Base-by-base conservation (phyloP, 2,797 vertebrate genomes). In the Sebastes kiyomatsui region DNA sequence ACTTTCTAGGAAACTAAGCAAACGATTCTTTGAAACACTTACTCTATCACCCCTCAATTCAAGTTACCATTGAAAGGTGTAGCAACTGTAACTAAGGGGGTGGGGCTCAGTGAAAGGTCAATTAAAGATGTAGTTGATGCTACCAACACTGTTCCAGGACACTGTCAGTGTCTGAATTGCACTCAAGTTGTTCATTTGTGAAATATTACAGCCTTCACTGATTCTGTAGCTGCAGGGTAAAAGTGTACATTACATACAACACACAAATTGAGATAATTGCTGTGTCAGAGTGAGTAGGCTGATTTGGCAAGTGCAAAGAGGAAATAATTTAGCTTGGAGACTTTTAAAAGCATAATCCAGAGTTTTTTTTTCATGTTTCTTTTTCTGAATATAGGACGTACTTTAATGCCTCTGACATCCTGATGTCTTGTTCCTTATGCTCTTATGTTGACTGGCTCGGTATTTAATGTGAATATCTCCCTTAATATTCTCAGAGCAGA, bases 241-340 rank as follows among this genome's bases (percentile, higher is more conserved):
- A 76, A 83, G 33, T 74, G 46, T 84, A 60, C 56, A 72, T 72
- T 66, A 72, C 72, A 79, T 67, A 65, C 33, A 74, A 79, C 69
- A 78, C 58, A 84, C 42, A 67, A 73, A 73, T 46, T 80, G 38
- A 79, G 72, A 83, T 80, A 70, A 86, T 76, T 68, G 58, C 20
- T 83, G 67, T 85, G 65, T 83, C 80, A 89, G 56, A 58, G 33
- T 74, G 88, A 75, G 88, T 84, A 83, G 89, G 91, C 72, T 75
- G 82, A 84, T 74, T 77, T 91, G 84, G 88, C 80, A 81, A 69
- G 38, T 18, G 46, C 77, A 85, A 32, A 88, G 75, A 88, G 76
- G 72, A 75, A 83, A 82, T 65, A 12, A 65, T 23, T 67, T 77
- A 61, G 80, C 72, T 72, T 74, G 59, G 71, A 67, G 67, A 86